phyloP scores from a whole-genome alignment of 2,888 invertebrate species.

The Biston betularia region DNA sequence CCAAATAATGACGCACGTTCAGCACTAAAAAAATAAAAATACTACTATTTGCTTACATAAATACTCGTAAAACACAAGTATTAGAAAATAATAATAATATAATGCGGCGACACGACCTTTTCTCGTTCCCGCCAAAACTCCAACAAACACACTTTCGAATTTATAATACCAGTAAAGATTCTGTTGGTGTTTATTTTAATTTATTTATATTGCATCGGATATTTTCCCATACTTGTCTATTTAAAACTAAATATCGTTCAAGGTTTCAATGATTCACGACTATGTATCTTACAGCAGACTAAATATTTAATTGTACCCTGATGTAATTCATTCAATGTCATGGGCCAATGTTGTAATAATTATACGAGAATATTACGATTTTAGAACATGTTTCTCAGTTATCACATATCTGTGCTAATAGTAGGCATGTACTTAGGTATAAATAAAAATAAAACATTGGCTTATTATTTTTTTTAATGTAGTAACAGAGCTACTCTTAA shows the following conservation, averaged over 20 bases:
- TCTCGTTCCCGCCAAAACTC: too few species aligned
- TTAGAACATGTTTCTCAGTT: not conserved
- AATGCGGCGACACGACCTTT: too few species aligned
- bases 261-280: slow-evolving; percentile 40
- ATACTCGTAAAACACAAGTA: too few species aligned
- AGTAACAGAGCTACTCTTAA: too few species aligned
- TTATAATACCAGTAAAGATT: not conserved
- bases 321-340: slow-evolving; percentile 41
- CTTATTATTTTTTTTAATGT: not conserved
- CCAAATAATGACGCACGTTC: too few species aligned
- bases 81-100: too few species aligned
- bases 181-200: not conserved
- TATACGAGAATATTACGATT: not conserved
- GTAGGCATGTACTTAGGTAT: too few species aligned
- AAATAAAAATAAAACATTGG: too few species aligned
- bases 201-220: slow-evolving; percentile 1
- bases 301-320: slow-evolving; percentile 27
- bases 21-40: too few species aligned
- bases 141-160: too few species aligned
- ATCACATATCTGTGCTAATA: too few species aligned
- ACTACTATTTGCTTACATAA: too few species aligned
- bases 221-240: slow-evolving; percentile 5
- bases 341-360: slow-evolving; percentile 16
- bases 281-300: slow-evolving; percentile 31
- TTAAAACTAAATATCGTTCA: slow-evolving; percentile 37